Evolutionary conservation across 2,888 invertebrate genomes (phyloP).

Genomic region (Hipparchia sbordonii): DNA sequence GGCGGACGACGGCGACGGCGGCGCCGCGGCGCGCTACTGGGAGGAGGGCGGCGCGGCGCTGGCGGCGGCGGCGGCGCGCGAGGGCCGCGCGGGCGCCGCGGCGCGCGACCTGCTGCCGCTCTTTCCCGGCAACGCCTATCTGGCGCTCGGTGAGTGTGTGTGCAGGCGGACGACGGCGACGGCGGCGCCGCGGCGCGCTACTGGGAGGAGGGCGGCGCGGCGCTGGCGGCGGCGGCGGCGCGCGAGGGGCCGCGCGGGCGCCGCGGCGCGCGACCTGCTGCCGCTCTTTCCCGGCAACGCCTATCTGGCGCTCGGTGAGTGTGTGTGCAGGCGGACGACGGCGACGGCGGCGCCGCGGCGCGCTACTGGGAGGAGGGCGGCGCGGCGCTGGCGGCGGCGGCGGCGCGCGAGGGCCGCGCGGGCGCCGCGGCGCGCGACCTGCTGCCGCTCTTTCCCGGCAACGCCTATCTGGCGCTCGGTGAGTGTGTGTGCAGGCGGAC

Average conservation of each 20-base stretch:
- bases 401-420: conserved; percentile 28
- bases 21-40: conserved; percentile 50
- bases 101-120: conserved; percentile 46
- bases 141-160: conserved; percentile 51
- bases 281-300: conserved; percentile 50
- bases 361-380: conserved; percentile 59
- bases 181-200: too few relatives aligned
- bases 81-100: conserved; percentile 37
- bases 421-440: conserved; percentile 43
- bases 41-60: conserved; percentile 57
- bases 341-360: conserved; percentile 35
- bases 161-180: too few relatives aligned
- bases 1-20: too few relatives aligned
- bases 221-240: too few relatives aligned
- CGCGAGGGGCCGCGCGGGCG: conserved; percentile 32
- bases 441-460: conserved; percentile 49
- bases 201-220: too few relatives aligned
- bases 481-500: conserved; percentile 7
- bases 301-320: conserved; percentile 49
- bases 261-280: conserved; percentile 45
- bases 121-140: conserved; percentile 51
- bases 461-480: conserved; percentile 48
- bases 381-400: conserved; percentile 46
- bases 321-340: conserved; percentile 7
- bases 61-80: conserved; percentile 36